Percentiles rank a stretch among this genome's conserved stretches.
Evolutionary conservation across 2,888 invertebrate species (phyloP).

Genomic region (Eristalinus sepulchralis): DNA sequence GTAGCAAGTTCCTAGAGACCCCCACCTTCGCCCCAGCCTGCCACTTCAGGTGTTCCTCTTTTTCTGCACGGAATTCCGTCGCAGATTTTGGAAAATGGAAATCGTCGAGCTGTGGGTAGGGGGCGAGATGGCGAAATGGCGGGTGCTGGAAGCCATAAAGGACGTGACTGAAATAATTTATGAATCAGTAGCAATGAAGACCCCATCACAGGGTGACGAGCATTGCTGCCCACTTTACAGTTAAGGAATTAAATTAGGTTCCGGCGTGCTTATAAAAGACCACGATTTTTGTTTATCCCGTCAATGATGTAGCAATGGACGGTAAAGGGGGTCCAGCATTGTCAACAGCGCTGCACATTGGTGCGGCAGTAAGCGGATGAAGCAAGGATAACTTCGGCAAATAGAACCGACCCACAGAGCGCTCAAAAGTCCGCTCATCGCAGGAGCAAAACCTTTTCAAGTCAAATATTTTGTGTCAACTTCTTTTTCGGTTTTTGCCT

Average conservation of each 20-base stretch:
- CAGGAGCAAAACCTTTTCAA: slow-evolving; percentile 31
- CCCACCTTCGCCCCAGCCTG: background rate
- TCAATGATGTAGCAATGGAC: slow-evolving; percentile 30
- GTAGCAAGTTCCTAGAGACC: slow-evolving; percentile 26
- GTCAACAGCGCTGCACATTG: slow-evolving; percentile 37
- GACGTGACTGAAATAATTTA: slow-evolving; percentile 66
- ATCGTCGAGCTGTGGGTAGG: slow-evolving; percentile 26
- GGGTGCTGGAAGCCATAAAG: slow-evolving; percentile 15
- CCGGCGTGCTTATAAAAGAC: slow-evolving; percentile 45
- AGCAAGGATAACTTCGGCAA: slow-evolving; percentile 50
- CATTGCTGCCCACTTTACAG: slow-evolving; percentile 34
- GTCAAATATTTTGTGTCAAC: slow-evolving; percentile 70
- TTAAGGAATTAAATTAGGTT: slow-evolving; percentile 61
- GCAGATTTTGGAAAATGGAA: slow-evolving; percentile 50
- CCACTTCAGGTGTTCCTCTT: slow-evolving; percentile 34
- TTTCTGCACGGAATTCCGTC: slow-evolving; percentile 39
- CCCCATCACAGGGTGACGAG: background rate
- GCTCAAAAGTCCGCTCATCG: slow-evolving; percentile 1
- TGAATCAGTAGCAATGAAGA: slow-evolving; percentile 51
- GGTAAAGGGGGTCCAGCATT: slow-evolving; percentile 20
- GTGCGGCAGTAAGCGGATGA: slow-evolving; percentile 49
- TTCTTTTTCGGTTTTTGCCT: slow-evolving; percentile 22
- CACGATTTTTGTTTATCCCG: slow-evolving; percentile 58
- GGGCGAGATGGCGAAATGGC: background rate
- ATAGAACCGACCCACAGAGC: slow-evolving; percentile 21